phyloP scores from a whole-genome alignment of 2,888 invertebrate species.

The Dynastes hyllus region DNA sequence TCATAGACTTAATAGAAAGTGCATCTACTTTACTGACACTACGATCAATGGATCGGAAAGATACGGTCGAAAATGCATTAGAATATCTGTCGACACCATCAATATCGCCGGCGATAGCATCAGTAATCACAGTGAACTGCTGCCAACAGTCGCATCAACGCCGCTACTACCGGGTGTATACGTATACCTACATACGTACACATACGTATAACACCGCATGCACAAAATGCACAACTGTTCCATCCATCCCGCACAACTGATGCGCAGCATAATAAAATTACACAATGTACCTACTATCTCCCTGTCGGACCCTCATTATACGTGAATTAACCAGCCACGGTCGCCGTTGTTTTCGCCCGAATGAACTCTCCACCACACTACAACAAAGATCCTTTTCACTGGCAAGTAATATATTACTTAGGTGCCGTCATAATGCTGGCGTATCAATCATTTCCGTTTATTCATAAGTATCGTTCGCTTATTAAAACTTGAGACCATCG shows the following conservation, averaged over 20 bases:
- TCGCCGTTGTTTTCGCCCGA: slow-evolving; percentile 57
- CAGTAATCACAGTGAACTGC: slow-evolving; percentile 47
- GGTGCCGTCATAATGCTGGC: slow-evolving; percentile 63
- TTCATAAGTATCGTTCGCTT: slow-evolving; percentile 59
- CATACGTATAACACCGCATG: slow-evolving; percentile 44
- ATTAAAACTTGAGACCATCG: slow-evolving; percentile 65
- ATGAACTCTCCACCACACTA: slow-evolving; percentile 55
- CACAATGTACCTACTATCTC: slow-evolving; percentile 63
- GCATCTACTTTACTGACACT: slow-evolving; percentile 6
- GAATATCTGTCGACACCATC: slow-evolving; percentile 50
- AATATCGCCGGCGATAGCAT: slow-evolving; percentile 33
- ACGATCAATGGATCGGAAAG: slow-evolving; percentile 28
- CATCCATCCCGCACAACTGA: slow-evolving; percentile 58
- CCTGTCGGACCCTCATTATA: slow-evolving; percentile 65
- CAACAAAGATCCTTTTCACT: slow-evolving; percentile 60
- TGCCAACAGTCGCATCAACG: slow-evolving; percentile 54
- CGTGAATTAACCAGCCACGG: slow-evolving; percentile 61
- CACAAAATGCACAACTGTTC: slow-evolving; percentile 66
- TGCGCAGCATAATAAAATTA: slow-evolving; percentile 64
- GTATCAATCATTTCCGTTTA: slow-evolving; percentile 63
- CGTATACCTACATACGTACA: background rate
- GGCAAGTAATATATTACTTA: slow-evolving; percentile 62
- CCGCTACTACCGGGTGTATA: slow-evolving; percentile 51
- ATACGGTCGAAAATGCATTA: slow-evolving; percentile 40
- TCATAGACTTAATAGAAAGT: slow-evolving; percentile 19